These are phyloP conservation scores for Diprion similis DNA, from an alignment of 1,140 invertebrate species.

Conservation along the genomic window DNA sequence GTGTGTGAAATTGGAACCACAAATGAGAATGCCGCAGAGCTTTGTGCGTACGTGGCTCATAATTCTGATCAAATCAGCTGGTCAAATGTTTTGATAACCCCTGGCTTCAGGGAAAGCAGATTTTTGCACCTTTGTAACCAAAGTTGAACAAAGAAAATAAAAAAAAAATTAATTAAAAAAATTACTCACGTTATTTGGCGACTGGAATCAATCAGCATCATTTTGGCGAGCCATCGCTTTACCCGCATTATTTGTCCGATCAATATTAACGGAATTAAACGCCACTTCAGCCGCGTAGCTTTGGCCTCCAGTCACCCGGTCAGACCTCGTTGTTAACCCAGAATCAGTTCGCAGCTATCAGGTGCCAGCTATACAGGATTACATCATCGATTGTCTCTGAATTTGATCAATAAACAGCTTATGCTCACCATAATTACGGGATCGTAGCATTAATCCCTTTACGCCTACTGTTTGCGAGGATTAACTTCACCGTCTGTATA, in stretches of 20 bases:
- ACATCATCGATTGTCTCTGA: background rate
- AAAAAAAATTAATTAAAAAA: too few relatives aligned
- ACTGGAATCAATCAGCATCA: background rate
- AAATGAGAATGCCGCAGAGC: too few relatives aligned
- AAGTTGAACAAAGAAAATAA: too few relatives aligned
- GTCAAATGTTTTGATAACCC: too few relatives aligned
- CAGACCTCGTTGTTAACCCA: background rate
- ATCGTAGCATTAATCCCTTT: background rate
- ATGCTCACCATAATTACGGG: background rate
- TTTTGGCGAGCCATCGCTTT: background rate
- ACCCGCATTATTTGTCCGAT: background rate
- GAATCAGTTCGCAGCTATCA: conserved; percentile 1
- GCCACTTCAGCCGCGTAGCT: background rate
- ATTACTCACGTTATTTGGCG: too few relatives aligned
- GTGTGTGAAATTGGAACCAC: too few relatives aligned
- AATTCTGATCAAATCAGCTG: too few relatives aligned
- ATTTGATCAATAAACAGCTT: background rate
- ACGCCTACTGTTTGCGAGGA: background rate
- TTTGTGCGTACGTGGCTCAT: too few relatives aligned
- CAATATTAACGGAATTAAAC: conserved; percentile 8
- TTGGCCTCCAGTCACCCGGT: background rate
- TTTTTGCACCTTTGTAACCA: too few relatives aligned
- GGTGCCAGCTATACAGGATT: background rate
- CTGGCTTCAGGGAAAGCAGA: too few relatives aligned
- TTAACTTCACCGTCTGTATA: background rate